phyloP scores from a whole-genome alignment of 2,888 invertebrate species.

The Drosophila heteroneura region DNA sequence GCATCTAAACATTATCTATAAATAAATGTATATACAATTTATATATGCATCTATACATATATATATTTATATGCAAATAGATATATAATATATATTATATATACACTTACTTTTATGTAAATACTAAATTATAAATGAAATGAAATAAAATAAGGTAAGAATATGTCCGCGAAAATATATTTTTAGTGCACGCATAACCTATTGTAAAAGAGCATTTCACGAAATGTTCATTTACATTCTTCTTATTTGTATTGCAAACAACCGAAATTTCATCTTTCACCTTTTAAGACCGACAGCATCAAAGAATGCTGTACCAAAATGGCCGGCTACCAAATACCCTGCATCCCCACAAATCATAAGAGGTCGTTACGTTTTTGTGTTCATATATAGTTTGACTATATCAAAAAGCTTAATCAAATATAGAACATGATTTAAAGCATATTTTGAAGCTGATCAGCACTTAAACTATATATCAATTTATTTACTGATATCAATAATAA shows the following conservation, averaged over 20 bases:
- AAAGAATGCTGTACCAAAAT: constrained; percentile 9
- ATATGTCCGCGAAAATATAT: constrained; percentile 50
- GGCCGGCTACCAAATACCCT: constrained; percentile 7
- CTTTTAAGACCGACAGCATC: constrained; percentile 38
- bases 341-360: not conserved
- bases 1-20: constrained; percentile 69
- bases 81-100: constrained; percentile 24
- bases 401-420: not conserved
- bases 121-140: constrained; percentile 40
- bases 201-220: constrained; percentile 63
- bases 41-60: constrained; percentile 34
- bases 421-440: not conserved
- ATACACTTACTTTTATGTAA: constrained; percentile 32
- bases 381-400: not conserved
- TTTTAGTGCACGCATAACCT: constrained; percentile 69
- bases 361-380: not conserved
- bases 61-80: constrained; percentile 30
- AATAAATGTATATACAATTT: constrained; percentile 41
- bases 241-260: constrained; percentile 51
- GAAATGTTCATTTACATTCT: constrained; percentile 55
- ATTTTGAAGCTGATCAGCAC: not conserved
- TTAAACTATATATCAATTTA: too few species aligned
- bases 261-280: constrained; percentile 58
- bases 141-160: constrained; percentile 39
- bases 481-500: not conserved